Percentiles rank a stretch among this genome's conserved stretches.
phyloP scores from a whole-genome alignment of 2,797 vertebrate genomes.

The Hydrophis major region DNA sequence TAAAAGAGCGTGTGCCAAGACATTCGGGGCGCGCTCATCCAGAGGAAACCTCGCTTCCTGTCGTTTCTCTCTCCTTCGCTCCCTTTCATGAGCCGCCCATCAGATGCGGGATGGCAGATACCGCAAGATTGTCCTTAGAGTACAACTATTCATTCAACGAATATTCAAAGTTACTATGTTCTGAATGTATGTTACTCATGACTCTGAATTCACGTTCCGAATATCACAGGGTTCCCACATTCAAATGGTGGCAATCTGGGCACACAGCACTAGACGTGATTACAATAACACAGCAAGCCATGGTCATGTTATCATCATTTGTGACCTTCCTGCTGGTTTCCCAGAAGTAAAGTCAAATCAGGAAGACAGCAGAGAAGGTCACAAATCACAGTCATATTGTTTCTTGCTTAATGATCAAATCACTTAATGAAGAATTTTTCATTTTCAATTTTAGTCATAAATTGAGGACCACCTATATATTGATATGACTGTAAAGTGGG shows the following conservation, averaged over 20 bases:
- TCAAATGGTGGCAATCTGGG: not conserved
- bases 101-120: no score
- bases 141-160: not conserved
- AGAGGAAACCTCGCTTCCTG: no score
- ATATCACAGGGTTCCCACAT: not conserved
- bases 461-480: not conserved
- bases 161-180: not conserved
- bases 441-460: not conserved
- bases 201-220: not conserved
- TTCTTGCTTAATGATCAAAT: not conserved
- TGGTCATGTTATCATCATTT: not conserved
- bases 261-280: not conserved
- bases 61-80: no score
- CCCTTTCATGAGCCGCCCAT: no score
- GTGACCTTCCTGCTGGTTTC: not conserved
- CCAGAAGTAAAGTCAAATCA: not conserved
- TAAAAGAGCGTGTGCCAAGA: no score
- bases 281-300: not conserved
- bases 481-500: not conserved
- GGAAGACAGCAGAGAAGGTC: not conserved
- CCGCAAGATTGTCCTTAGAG: not conserved
- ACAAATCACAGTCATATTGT: not conserved
- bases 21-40: no score
- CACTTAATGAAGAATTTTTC: not conserved
- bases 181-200: not conserved